These are phyloP conservation scores for Pampusana beccarii DNA, from an alignment of 2,113 vertebrate genomes.

Conservation along the genomic window DNA sequence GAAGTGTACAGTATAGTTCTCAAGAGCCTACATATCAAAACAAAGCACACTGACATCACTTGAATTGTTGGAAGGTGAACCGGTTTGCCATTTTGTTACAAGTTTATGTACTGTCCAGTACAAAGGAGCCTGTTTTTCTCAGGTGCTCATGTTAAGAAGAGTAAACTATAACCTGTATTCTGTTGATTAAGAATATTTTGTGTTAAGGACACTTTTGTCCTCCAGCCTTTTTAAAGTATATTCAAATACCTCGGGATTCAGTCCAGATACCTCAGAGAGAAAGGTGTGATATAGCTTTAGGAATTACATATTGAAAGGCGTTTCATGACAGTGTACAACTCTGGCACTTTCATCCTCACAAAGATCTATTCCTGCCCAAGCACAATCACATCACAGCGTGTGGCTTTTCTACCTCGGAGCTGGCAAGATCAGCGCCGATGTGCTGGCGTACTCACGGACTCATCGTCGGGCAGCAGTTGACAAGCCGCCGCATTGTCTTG, in stretches of 20 bases:
- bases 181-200: not conserved
- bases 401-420: not conserved
- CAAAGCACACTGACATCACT: not conserved
- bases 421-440: not conserved
- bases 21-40: not conserved
- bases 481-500: slow-evolving; percentile 27
- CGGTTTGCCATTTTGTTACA: not conserved
- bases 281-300: not conserved
- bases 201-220: not conserved
- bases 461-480: slow-evolving; percentile 42
- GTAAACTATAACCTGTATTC: not conserved
- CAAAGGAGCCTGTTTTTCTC: not conserved
- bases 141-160: not conserved
- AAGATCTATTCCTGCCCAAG: not conserved
- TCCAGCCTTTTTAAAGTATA: not conserved
- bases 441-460: slow-evolving; percentile 63
- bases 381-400: not conserved
- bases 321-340: not conserved
- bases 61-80: not conserved
- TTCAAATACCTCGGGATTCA: not conserved
- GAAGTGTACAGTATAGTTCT: not conserved
- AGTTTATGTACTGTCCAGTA: not conserved
- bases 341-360: not conserved
- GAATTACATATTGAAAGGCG: not conserved
- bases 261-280: not conserved